Base-by-base conservation (phyloP, 2,888 invertebrate species). In the Cantharis flavilabris region DNA sequence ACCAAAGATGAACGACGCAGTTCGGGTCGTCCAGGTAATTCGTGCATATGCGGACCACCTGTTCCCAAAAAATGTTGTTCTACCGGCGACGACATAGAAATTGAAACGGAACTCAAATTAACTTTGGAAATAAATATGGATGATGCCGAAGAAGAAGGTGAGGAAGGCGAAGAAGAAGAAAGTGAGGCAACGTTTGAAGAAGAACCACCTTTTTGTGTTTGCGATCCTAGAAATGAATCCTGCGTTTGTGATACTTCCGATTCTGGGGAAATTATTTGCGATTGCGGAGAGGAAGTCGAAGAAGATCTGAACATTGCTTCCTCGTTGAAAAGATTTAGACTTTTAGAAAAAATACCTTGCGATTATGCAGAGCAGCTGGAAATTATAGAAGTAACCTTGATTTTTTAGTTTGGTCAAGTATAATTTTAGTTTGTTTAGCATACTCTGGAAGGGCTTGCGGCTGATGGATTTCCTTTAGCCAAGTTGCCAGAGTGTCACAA, bases 381-480 rank as follows among this genome's bases (percentile, higher is more conserved):
- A 26, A 81, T 87, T 64, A 23, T 88, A 28, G 83, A 84, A 79
- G 85, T 85, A 79, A 72, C 14, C 0, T 11, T 26, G 16, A 18
- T 26, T 64, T 14, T 23, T 28, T 62, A 74, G n/a, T 73, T 14
- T n/a, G 14, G 16, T 26, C 14, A 69, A n/a, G 10, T 49, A n/a
- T 33, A 62, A 16, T n/a, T 67, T 18, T 70, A 11, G 71, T 23
- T 28, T 16, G 23, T 78, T 71, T 70, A 86, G 86, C 83, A 80
- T 80, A 82, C 83, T 13, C 78, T 88, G 63, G 71, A 72, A 11
- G 81, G 81, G 14, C 79, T 89, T 82, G 88, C 87, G 3, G 82
- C 84, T 23, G 89, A 89, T 83, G 88, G 87, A 11, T 89, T 83
- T 80, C 87, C 88, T 9, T 79, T 89, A 14, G 88, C 88, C 2